These are phyloP conservation scores for Vanessa atalanta DNA, from an alignment of 1,140 invertebrate genomes.

Conservation along the genomic window DNA sequence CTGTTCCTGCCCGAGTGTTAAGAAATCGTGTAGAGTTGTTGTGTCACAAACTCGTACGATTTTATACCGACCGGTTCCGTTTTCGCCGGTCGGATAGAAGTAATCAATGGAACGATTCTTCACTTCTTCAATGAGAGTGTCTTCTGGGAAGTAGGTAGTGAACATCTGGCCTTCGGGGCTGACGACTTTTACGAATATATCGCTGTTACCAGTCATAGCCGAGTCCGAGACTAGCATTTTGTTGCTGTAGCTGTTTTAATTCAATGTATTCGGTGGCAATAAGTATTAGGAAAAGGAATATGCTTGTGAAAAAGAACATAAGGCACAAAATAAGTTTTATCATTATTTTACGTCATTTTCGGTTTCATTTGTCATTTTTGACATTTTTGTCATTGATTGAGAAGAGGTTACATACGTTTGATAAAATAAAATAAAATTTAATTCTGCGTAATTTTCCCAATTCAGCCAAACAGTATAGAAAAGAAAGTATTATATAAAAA, in stretches of 20 bases:
- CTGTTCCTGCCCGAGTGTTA: slow-evolving; percentile 64
- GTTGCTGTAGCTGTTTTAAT: slow-evolving; percentile 16
- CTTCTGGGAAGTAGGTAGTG: slow-evolving; percentile 58
- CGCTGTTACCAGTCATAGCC: slow-evolving; percentile 42
- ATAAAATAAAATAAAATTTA: too few relatives aligned
- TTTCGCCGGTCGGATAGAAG: slow-evolving; percentile 68
- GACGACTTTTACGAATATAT: slow-evolving; percentile 63
- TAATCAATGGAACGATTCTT: slow-evolving; percentile 66
- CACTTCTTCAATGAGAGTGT: slow-evolving; percentile 67
- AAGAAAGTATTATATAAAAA: too few relatives aligned
- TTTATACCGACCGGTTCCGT: slow-evolving; percentile 59
- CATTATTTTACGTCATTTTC: slow-evolving; percentile 21
- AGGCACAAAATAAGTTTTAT: slow-evolving; percentile 48
- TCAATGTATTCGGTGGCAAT: slow-evolving; percentile 45
- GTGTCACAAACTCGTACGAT: slow-evolving; percentile 66
- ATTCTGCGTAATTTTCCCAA: too few relatives aligned
- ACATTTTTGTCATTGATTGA: not conserved
- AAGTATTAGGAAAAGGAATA: slow-evolving; percentile 53
- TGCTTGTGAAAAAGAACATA: slow-evolving; percentile 55
- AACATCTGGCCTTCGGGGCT: slow-evolving; percentile 66
- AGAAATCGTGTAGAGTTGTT: slow-evolving; percentile 61
- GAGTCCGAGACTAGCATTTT: slow-evolving; percentile 64
- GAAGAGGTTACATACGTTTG: not conserved
- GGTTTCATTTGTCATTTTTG: slow-evolving; percentile 12
- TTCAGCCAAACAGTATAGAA: too few relatives aligned